These are phyloP conservation scores for Papilio elwesi DNA, from an alignment of 2,888 invertebrate genomes.

Conservation along the genomic window DNA sequence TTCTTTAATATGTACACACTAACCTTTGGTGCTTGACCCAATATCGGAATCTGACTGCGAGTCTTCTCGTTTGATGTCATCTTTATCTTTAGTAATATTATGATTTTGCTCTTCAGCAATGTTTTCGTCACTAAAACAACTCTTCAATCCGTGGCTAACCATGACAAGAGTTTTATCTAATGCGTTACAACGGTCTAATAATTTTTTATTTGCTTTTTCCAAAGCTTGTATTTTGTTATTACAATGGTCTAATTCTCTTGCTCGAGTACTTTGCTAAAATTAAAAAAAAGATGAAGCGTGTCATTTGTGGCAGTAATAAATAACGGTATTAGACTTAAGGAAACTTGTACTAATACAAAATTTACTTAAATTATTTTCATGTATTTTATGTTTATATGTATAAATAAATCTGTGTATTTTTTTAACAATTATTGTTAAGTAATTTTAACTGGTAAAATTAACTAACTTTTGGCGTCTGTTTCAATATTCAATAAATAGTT, in stretches of 20 bases:
- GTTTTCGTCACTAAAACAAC: slow-evolving; percentile 44
- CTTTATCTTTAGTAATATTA: slow-evolving; percentile 45
- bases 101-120: slow-evolving; percentile 42
- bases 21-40: slow-evolving; percentile 64
- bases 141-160: slow-evolving; percentile 68
- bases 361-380: too few species aligned
- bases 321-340: not conserved
- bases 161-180: slow-evolving; percentile 68
- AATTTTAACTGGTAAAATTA: too few species aligned
- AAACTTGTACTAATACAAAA: too few species aligned
- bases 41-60: slow-evolving; percentile 71
- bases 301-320: slow-evolving; percentile 8
- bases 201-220: slow-evolving; percentile 61
- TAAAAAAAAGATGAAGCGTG: not conserved
- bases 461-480: too few species aligned
- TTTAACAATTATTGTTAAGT: too few species aligned
- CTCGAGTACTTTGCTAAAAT: slow-evolving; percentile 63
- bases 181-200: slow-evolving; percentile 62
- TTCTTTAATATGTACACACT: slow-evolving; percentile 40
- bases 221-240: slow-evolving; percentile 62
- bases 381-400: too few species aligned
- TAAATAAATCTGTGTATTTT: too few species aligned
- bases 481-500: too few species aligned
- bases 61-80: slow-evolving; percentile 62
- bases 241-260: slow-evolving; percentile 63